Base-by-base conservation (phyloP, 2,888 invertebrate species). In the Drosophila villosipedis region DNA sequence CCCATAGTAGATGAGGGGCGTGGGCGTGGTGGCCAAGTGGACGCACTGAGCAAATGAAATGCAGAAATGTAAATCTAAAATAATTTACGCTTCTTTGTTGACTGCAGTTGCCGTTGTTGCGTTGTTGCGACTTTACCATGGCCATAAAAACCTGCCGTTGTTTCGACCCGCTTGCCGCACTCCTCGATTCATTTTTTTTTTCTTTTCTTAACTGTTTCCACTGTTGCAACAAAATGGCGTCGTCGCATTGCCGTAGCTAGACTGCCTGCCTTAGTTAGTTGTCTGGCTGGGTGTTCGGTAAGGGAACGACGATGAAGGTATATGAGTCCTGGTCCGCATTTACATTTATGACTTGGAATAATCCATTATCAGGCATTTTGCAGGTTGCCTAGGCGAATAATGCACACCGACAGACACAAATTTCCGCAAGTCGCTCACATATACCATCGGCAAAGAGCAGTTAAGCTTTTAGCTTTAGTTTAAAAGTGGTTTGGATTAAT, bases 41-140 rank as follows among this genome's bases (percentile, higher is more conserved):
- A 64, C 65, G 73, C 64, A 50, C 68, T 69, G 84, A 80, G 82
- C 77, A 82, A 91, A 91, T 87, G 90, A 86, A 89, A 87, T 91
- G 86, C 90, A 90, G 83, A 91, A 91, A 91, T 91, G 91, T 88
- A 91, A 91, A 91, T 91, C 91, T 91, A 84, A 91, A 91, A 91
- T 91, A 91, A 91, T 91, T 91, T 91, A 91, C 91, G 91, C 91
- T 88, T 86, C 89, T 89, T 91, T 86, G 85, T 87, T 86, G 87
- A 89, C 84, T 89, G 87, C 87, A 84, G 83, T 87, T 78, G 70
- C 65, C 54, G 76, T 43, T 68, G 60, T 57, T 55, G 69, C 68
- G 22, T 54, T 37, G 78, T 65, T 78, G 74, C 68, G 66, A 66
- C 73, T 73, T 75, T 63, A 63, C 65, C 49, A 30, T 55, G 57